A percentile compares a stretch with the other conserved stretches of the same genome.
Conservation (phyloP, 2,888 invertebrate genomes). For the Amblyjoppa fuscipennis region DNA sequence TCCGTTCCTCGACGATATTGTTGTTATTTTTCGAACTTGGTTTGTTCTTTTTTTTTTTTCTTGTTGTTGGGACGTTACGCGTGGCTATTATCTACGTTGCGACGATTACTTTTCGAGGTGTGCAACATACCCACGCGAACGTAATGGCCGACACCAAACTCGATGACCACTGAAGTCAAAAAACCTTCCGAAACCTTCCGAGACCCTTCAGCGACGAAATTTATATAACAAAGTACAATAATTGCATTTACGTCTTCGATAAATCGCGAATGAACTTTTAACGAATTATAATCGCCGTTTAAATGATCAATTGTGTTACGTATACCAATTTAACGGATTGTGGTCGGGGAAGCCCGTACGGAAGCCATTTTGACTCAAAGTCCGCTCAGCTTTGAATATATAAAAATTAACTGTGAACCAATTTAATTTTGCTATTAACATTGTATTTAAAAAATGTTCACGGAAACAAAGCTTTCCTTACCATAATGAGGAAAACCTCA, state of each 20-base stretch:
- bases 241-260: neutral
- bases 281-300: neutral
- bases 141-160: slow-evolving; percentile 68
- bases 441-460: neutral
- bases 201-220: neutral
- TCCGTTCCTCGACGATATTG: slow-evolving; percentile 7
- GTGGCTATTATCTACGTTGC: slow-evolving; percentile 54
- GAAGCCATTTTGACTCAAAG: slow-evolving; percentile 32
- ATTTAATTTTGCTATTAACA: neutral
- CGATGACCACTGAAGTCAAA: slow-evolving; percentile 52
- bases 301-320: no score
- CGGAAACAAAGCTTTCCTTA: no score
- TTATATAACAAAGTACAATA: neutral
- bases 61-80: slow-evolving; percentile 14
- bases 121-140: slow-evolving; percentile 69
- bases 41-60: slow-evolving; percentile 19
- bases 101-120: slow-evolving; percentile 59
- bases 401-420: neutral
- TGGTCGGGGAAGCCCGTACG: neutral
- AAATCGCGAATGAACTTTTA: neutral
- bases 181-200: neutral
- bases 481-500: no score
- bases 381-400: slow-evolving; percentile 8
- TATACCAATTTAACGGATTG: neutral
- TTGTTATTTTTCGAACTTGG: slow-evolving; percentile 4